Evolutionary conservation across 2,888 invertebrate species (phyloP).

Genomic region (Drosophila acutilabella): DNA sequence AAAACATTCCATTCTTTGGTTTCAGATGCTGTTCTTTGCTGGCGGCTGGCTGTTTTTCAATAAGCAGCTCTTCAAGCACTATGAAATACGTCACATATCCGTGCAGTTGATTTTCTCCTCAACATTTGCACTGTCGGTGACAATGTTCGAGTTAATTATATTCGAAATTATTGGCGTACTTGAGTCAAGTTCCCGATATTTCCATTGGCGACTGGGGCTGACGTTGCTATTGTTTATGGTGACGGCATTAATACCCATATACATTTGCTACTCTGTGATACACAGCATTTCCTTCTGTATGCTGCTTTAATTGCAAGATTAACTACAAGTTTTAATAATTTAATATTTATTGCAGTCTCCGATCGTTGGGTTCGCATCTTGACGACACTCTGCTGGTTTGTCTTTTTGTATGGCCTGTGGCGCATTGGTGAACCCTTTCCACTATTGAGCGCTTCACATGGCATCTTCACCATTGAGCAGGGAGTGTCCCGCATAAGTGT

Average conservation of each 20-base stretch:
- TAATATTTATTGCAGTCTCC: constrained; percentile 87
- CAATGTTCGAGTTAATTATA: constrained; percentile 99
- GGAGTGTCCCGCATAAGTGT: constrained; percentile 98
- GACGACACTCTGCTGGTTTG: constrained; percentile 93
- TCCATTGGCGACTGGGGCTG: constrained; percentile 96
- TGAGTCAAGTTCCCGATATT: constrained; percentile 91
- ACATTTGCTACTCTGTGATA: constrained; percentile 97
- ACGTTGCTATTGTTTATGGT: constrained; percentile 96
- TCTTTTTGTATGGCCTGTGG: constrained; percentile 98
- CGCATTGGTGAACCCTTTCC: constrained; percentile 99
- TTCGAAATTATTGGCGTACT: constrained; percentile 98
- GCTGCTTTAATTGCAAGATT: too few relatives aligned
- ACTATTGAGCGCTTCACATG: constrained; percentile 97
- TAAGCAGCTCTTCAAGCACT: constrained; percentile 97
- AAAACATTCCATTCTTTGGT: too few relatives aligned
- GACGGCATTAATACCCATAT: constrained; percentile 97
- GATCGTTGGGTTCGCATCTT: constrained; percentile 91
- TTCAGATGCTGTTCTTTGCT: constrained; percentile 95
- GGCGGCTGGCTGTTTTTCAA: constrained; percentile 99
- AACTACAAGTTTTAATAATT: neutral
- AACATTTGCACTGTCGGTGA: constrained; percentile 98
- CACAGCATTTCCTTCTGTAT: constrained; percentile 94
- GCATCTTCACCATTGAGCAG: constrained; percentile 88
- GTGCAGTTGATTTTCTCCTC: constrained; percentile 98
- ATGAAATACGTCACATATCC: constrained; percentile 97